A percentile compares a stretch with the other conserved stretches of the same genome.
Evolutionary conservation across 1,140 invertebrate genomes (phyloP).

Genomic region (Steinernema khuongi): DNA sequence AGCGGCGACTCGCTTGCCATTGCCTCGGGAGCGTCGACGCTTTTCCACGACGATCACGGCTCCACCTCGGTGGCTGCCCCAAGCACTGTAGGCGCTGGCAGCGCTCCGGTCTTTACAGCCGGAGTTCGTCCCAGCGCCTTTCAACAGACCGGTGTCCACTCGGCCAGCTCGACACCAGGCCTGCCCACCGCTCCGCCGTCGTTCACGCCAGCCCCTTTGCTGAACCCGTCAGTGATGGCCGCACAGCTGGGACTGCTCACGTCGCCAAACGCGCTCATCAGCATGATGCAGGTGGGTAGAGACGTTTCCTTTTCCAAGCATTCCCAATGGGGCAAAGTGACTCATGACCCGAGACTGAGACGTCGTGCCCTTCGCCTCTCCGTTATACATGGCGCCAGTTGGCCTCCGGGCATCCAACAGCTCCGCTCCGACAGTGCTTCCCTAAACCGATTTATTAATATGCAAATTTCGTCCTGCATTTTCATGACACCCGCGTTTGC

Average conservation of each 20-base stretch:
- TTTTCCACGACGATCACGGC: constrained; percentile 2
- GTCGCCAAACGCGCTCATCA: constrained; percentile 28
- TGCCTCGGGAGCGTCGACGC: not conserved
- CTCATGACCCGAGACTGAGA: constrained; percentile 18
- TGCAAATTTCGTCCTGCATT: constrained; percentile 6
- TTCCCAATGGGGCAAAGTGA: not conserved
- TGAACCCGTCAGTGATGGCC: constrained; percentile 39
- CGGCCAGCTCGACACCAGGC: not conserved
- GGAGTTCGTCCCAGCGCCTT: constrained; percentile 10
- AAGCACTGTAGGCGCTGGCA: constrained; percentile 14
- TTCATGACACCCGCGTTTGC: not conserved
- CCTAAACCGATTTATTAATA: constrained; percentile 21
- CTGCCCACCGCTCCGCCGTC: not conserved
- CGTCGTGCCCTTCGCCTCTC: constrained; percentile 2
- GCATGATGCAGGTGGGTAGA: constrained; percentile 38
- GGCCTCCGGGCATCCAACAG: constrained; percentile 16
- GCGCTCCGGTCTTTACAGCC: constrained; percentile 7
- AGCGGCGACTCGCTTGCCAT: not conserved
- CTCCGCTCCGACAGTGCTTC: not conserved
- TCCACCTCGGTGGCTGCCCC: not conserved
- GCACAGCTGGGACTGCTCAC: constrained; percentile 35
- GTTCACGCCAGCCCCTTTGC: constrained; percentile 25
- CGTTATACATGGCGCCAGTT: too few relatives aligned
- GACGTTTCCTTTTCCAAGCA: constrained; percentile 17
- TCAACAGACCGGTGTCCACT: constrained; percentile 15